phyloP scores from a whole-genome alignment of 2,113 vertebrate genomes.

The Polypterus senegalus region DNA sequence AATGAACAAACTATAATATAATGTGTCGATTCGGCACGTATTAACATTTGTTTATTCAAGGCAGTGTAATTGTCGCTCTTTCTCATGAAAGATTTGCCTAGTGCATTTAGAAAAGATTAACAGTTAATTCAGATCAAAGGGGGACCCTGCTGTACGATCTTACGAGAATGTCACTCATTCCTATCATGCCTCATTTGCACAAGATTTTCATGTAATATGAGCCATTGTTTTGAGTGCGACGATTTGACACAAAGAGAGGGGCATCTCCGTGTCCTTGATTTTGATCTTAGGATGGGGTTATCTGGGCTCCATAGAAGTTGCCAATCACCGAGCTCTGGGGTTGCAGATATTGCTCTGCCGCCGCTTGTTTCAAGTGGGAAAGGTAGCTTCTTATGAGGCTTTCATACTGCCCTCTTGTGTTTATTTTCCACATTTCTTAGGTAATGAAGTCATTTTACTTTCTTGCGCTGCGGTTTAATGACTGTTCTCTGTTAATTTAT shows the following conservation, averaged over 20 bases:
- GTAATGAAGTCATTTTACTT: too few relatives aligned
- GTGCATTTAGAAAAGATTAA: conserved; percentile 57
- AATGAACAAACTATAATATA: too few relatives aligned
- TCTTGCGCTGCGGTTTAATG: too few relatives aligned
- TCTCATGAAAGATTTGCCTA: conserved; percentile 53
- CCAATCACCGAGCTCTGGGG: conserved; percentile 40
- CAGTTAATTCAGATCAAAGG: conserved; percentile 74
- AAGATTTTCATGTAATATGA: conserved; percentile 74
- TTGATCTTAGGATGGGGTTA: conserved; percentile 31
- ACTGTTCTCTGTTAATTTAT: too few relatives aligned
- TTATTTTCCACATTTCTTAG: not conserved
- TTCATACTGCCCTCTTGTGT: conserved; percentile 59
- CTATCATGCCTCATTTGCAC: conserved; percentile 66
- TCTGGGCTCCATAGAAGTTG: conserved; percentile 41
- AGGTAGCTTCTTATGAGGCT: conserved; percentile 39
- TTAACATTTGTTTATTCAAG: conserved; percentile 26
- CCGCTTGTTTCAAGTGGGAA: conserved; percentile 60
- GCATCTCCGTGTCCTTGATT: conserved; percentile 28
- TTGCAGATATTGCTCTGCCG: conserved; percentile 43
- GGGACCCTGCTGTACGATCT: conserved; percentile 63
- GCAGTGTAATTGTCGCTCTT: conserved; percentile 8
- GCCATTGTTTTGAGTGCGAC: conserved; percentile 63
- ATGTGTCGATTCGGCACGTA: conserved; percentile 3
- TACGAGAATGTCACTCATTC: conserved; percentile 65
- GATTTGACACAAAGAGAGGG: conserved; percentile 56